phyloP scores from a whole-genome alignment of 2,888 invertebrate species.

The Conchocele bisecta region DNA sequence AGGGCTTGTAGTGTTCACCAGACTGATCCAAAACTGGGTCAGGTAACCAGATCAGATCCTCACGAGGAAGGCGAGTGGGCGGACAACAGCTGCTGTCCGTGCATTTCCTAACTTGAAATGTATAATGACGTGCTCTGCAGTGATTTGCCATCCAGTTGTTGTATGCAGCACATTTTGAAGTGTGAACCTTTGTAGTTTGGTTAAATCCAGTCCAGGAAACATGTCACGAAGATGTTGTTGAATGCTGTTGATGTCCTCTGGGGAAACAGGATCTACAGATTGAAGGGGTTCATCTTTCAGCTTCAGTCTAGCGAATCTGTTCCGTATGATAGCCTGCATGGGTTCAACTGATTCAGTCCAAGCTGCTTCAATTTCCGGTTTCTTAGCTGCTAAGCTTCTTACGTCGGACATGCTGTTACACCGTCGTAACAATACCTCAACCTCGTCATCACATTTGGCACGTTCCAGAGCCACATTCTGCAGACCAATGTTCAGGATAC shows the following conservation, averaged over 20 bases:
- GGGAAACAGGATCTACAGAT: conserved; percentile 12
- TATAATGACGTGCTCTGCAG: conserved; percentile 23
- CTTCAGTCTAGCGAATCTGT: conserved; percentile 16
- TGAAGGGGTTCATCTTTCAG: conserved; percentile 26
- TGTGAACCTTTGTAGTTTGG: conserved; percentile 31
- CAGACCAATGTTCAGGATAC: conserved; percentile 41
- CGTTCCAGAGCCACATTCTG: conserved; percentile 42
- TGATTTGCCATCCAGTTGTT: conserved; percentile 14
- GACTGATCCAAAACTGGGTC: conserved; percentile 22
- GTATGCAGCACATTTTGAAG: conserved; percentile 9
- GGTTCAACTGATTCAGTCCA: conserved; percentile 14
- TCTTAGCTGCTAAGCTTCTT: too few species aligned
- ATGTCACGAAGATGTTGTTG: conserved; percentile 32
- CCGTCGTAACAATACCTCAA: too few species aligned
- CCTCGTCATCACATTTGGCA: not conserved
- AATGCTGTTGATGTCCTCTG: conserved; percentile 29
- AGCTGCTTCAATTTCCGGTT: conserved; percentile 4
- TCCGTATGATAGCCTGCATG: conserved; percentile 3
- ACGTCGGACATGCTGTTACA: conserved; percentile 22
- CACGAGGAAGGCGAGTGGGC: conserved; percentile 7
- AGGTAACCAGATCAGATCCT: conserved; percentile 37
- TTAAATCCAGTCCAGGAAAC: conserved; percentile 34
- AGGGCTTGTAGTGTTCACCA: conserved; percentile 10
- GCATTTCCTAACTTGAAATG: conserved; percentile 47
- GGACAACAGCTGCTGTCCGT: conserved; percentile 23